A percentile compares a stretch with the other conserved stretches of the same genome.
Conservation (phyloP, 37 sponge, comb jelly and placozoan genomes). For the Spongilla lacustris region DNA sequence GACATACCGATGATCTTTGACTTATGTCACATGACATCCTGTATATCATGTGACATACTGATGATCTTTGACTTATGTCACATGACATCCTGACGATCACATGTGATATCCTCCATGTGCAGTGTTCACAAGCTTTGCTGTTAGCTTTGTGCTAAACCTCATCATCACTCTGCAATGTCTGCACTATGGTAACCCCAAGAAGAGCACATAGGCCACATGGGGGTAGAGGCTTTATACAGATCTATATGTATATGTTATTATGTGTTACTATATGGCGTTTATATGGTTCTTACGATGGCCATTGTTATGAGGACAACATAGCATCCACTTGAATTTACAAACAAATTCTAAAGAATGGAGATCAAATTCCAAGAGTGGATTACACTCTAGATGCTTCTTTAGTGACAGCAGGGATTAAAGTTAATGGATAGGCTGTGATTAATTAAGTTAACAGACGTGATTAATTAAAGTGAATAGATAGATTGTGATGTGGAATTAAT, state of each 20-base stretch:
- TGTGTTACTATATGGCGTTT: neutral
- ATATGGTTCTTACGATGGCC: neutral
- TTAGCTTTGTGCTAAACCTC: conserved; percentile 12
- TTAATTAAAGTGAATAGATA: too few relatives aligned
- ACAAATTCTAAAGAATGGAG: too few relatives aligned
- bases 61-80: neutral
- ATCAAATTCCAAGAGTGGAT: too few relatives aligned
- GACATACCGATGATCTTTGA: neutral
- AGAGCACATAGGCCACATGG: neutral
- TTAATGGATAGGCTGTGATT: too few relatives aligned
- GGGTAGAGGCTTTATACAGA: too few relatives aligned
- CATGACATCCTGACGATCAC: neutral
- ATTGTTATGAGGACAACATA: neutral
- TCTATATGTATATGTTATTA: neutral
- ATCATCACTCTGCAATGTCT: conserved; percentile 26
- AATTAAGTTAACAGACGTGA: too few relatives aligned
- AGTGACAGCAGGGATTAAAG: too few relatives aligned
- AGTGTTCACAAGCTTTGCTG: conserved; percentile 31
- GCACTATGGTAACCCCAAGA: conserved; percentile 30
- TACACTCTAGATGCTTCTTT: too few relatives aligned
- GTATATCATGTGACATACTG: neutral
- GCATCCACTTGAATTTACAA: too few relatives aligned
- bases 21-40: neutral
- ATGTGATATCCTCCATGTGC: neutral
- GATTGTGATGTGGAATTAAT: too few relatives aligned